A percentile compares a stretch with the other conserved stretches of the same genome.
Conservation (phyloP, 2,888 invertebrate genomes). For the Neoascia interrupta region DNA sequence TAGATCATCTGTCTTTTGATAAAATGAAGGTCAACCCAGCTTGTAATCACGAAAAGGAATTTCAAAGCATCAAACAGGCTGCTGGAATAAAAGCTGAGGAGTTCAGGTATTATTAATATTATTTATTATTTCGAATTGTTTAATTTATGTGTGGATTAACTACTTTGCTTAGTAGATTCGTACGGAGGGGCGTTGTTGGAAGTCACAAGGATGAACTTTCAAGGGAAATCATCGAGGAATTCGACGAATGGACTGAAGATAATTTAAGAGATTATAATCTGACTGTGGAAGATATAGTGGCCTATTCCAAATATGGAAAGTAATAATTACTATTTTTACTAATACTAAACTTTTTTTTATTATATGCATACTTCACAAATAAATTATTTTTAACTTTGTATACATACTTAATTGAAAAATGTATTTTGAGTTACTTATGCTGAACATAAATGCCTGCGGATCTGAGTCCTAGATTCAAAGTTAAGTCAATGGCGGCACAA, state of each 20-base stretch:
- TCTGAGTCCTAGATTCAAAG: no score
- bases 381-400: neutral
- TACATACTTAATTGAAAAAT: no score
- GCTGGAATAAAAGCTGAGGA: conserved; percentile 75
- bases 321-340: neutral
- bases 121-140: neutral
- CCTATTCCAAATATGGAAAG: conserved; percentile 73
- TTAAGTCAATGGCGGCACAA: no score
- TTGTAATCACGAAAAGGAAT: conserved; percentile 76
- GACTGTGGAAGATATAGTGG: conserved; percentile 73
- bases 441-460: no score
- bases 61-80: conserved; percentile 76
- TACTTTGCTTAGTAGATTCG: conserved; percentile 72
- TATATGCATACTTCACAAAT: neutral
- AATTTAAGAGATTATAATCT: conserved; percentile 73
- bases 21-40: conserved; percentile 77
- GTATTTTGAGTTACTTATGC: no score
- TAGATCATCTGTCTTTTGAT: conserved; percentile 76
- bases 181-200: conserved; percentile 77
- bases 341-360: neutral
- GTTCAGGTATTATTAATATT: conserved; percentile 74
- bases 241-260: conserved; percentile 76
- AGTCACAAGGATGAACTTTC: conserved; percentile 75
- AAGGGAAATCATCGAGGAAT: conserved; percentile 73
- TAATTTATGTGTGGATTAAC: neutral